phyloP scores from a whole-genome alignment of 2,797 vertebrate genomes.

The Argyrosomus regius region DNA sequence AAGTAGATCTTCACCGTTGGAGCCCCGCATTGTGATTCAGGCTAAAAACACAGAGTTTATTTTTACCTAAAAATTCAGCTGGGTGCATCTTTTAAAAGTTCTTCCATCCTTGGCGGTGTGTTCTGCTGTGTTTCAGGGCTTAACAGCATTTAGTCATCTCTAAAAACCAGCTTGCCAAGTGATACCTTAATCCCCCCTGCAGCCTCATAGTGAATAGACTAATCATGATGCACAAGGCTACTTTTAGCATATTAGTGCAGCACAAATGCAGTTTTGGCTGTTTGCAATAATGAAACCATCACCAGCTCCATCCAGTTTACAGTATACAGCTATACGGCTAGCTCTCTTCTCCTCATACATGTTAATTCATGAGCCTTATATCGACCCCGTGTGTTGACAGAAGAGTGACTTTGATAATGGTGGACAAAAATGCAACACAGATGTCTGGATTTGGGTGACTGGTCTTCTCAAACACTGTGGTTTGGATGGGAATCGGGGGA shows the following conservation, averaged over 20 bases:
- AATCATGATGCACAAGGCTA: slow-evolving; percentile 62
- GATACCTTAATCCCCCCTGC: slow-evolving; percentile 74
- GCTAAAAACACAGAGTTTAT: background rate
- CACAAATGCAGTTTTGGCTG: slow-evolving; percentile 26
- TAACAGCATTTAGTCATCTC: slow-evolving; percentile 72
- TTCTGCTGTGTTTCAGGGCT: slow-evolving; percentile 63
- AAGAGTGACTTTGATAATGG: slow-evolving; percentile 20
- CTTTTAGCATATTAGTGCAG: slow-evolving; percentile 55
- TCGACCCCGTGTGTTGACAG: slow-evolving; percentile 22
- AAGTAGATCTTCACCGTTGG: slow-evolving; percentile 11
- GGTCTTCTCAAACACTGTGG: slow-evolving; percentile 33
- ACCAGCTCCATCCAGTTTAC: slow-evolving; percentile 14
- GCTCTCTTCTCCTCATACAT: background rate
- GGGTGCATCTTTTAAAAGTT: slow-evolving; percentile 27
- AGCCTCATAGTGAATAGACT: slow-evolving; percentile 48
- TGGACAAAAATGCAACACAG: slow-evolving; percentile 40
- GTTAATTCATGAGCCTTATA: background rate
- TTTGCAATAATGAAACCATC: background rate
- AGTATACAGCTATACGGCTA: background rate
- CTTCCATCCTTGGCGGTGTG: slow-evolving; percentile 10
- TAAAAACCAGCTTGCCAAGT: slow-evolving; percentile 67
- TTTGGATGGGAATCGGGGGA: background rate
- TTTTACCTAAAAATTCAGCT: slow-evolving; percentile 19
- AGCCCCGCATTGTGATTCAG: slow-evolving; percentile 3
- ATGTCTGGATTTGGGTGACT: slow-evolving; percentile 43